Base-by-base conservation (phyloP, 2,888 invertebrate species). In the Agriopis marginaria region DNA sequence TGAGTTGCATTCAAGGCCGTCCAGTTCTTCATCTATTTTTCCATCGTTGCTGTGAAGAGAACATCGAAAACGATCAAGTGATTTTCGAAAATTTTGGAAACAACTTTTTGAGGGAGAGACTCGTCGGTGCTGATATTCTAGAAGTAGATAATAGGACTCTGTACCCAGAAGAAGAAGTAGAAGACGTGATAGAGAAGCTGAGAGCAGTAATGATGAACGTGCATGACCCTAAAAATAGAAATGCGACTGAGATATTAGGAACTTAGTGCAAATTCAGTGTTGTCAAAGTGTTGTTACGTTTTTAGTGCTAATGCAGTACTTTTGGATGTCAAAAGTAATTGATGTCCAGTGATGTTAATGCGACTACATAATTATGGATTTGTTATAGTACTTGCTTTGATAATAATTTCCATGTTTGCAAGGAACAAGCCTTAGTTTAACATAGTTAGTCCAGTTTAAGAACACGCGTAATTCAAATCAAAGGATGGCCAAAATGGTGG, bases 41-140 rank as follows among this genome's bases (percentile, higher is more conserved):
- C 68, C 86, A 86, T 32, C 83, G 89, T 14, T 91, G 92, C 71
- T 92, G 90, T 60, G 86, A 86, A 11, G 90, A 89, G 0, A 87
- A 89, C 44, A 90, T 91, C 0, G 92, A 92, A 71, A 92, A 92
- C 55, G 92, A 92, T 67, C 89, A 89, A 66, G 88, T 88, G 0
- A 85, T 91, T 0, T 89, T 86, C 66, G 91, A 92, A 63, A 89
- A 89, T 74, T 87, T 91, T 11, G 86, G 87, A 0, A 86, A 90
- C 14, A 93, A 91, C 62, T 89, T 86, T 56, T 71, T 92, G 0
- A 87, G 85, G 59, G 93, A 93, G 66, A 78, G 91, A 0, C 73
- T 93, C 0, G 81, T 90, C 0, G 89, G 86, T 10, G 82, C 79
- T 2, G 85, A 85, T 5, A 69, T 84, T 0, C 69, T 85, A 0